Evolutionary conservation across 2,888 invertebrate genomes (phyloP).

Genomic region (Orchesellides sinensis): DNA sequence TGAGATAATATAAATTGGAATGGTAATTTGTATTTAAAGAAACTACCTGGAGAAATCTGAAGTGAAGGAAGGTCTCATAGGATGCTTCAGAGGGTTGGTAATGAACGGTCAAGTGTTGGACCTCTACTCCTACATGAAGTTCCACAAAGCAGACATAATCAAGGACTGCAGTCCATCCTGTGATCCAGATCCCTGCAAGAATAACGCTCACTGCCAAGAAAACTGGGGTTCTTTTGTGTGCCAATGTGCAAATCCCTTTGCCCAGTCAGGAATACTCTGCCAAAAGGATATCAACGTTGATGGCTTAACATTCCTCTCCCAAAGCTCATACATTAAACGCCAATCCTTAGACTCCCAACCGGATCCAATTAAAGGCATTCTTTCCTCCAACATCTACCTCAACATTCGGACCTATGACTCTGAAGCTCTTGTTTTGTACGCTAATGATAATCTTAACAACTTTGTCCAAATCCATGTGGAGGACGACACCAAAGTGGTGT

Average conservation of each 20-base stretch:
- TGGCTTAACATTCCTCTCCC: slow-evolving; percentile 90
- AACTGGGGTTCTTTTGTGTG: slow-evolving; percentile 85
- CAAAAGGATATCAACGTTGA: slow-evolving; percentile 95
- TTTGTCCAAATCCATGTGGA: slow-evolving; percentile 93
- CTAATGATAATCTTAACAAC: slow-evolving; percentile 95
- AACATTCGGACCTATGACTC: slow-evolving; percentile 92
- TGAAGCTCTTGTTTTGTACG: slow-evolving; percentile 90
- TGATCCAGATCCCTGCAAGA: slow-evolving; percentile 94
- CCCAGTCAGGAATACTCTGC: slow-evolving; percentile 92
- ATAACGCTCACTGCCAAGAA: slow-evolving; percentile 86
- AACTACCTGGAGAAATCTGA: slow-evolving; percentile 89
- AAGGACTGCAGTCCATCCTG: slow-evolving; percentile 96
- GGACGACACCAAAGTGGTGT: slow-evolving; percentile 87
- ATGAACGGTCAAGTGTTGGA: slow-evolving; percentile 94
- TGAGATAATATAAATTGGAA: neutral
- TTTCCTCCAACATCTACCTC: slow-evolving; percentile 89
- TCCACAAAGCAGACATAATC: slow-evolving; percentile 93
- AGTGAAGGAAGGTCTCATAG: slow-evolving; percentile 92
- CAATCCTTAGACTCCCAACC: slow-evolving; percentile 84
- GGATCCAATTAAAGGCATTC: slow-evolving; percentile 85
- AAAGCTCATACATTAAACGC: slow-evolving; percentile 87
- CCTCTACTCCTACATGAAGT: slow-evolving; percentile 94
- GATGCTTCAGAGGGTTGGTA: slow-evolving; percentile 94
- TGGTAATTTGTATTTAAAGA: slow-evolving; percentile 77
- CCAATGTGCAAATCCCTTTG: slow-evolving; percentile 94